These are phyloP conservation scores for Rhinoraja longicauda DNA, from an alignment of 2,797 vertebrate species.

Conservation along the genomic window DNA sequence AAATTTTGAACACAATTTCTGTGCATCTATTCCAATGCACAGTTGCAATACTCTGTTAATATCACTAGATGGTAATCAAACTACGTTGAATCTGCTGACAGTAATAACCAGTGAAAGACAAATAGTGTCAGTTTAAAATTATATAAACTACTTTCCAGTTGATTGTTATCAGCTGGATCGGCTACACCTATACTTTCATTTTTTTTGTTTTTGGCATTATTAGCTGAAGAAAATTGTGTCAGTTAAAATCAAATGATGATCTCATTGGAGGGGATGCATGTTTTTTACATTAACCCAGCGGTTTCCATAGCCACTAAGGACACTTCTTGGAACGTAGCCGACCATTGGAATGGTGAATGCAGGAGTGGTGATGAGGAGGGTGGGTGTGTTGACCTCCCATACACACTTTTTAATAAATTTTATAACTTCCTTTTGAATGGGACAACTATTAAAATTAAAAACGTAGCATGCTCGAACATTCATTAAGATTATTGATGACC, in stretches of 20 bases:
- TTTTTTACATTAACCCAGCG: background rate
- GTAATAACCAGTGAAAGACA: background rate
- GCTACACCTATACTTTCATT: background rate
- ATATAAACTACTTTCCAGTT: background rate
- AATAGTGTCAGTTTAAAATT: background rate
- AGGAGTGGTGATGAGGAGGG: background rate
- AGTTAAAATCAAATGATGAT: background rate
- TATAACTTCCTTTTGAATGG: background rate
- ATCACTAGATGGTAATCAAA: slow-evolving; percentile 4
- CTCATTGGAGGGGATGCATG: background rate
- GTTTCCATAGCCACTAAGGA: background rate
- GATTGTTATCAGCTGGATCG: background rate
- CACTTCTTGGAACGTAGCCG: background rate
- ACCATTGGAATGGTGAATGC: background rate
- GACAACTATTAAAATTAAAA: background rate
- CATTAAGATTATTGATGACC: too few relatives aligned
- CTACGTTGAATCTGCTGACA: background rate
- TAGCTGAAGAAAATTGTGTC: background rate
- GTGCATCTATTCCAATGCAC: background rate
- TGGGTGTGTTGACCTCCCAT: background rate
- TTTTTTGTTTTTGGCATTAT: background rate
- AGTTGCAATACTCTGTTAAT: background rate
- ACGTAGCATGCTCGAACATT: too few relatives aligned
- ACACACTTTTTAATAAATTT: background rate
- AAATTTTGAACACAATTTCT: background rate